Evolutionary conservation across 2,888 invertebrate genomes (phyloP).

Genomic region (Xestoiulus laeticollis): DNA sequence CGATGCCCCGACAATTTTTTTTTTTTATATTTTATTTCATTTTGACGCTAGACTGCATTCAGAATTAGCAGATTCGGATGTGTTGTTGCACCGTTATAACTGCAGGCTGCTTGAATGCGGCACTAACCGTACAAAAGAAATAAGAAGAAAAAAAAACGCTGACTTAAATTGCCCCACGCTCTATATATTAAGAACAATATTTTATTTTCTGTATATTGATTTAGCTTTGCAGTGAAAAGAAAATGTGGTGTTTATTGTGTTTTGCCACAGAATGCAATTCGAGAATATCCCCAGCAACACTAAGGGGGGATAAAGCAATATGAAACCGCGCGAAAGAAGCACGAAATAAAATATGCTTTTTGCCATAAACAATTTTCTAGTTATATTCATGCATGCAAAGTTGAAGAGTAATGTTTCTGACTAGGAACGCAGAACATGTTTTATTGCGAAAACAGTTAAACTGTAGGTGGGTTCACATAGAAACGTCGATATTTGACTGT

Average conservation of each 20-base stretch:
- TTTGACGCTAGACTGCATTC: constrained; percentile 39
- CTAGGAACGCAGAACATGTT: not conserved
- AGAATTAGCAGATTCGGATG: constrained; percentile 27
- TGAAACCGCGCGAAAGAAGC: not conserved
- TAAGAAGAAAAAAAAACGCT: not conserved
- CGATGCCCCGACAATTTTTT: not conserved
- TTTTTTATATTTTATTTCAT: not conserved
- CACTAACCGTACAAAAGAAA: not conserved
- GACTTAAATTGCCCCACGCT: constrained; percentile 39
- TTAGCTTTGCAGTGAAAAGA: constrained; percentile 35
- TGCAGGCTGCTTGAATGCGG: constrained; percentile 21
- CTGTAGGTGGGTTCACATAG: not conserved
- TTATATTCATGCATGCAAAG: constrained; percentile 1
- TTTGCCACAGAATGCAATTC: constrained; percentile 36
- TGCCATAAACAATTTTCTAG: constrained; percentile 24
- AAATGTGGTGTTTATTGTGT: constrained; percentile 43
- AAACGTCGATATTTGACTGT: too few relatives aligned
- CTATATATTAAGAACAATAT: constrained; percentile 43
- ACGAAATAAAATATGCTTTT: constrained; percentile 32
- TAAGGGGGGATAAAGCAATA: constrained; percentile 9
- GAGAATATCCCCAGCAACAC: not conserved
- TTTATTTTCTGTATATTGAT: constrained; percentile 41
- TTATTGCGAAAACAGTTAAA: not conserved
- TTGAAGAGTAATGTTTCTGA: constrained; percentile 35
- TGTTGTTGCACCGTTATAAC: constrained; percentile 13